Conservation (phyloP, 2,888 invertebrate species). For the Amphipyra tragopoginis region DNA sequence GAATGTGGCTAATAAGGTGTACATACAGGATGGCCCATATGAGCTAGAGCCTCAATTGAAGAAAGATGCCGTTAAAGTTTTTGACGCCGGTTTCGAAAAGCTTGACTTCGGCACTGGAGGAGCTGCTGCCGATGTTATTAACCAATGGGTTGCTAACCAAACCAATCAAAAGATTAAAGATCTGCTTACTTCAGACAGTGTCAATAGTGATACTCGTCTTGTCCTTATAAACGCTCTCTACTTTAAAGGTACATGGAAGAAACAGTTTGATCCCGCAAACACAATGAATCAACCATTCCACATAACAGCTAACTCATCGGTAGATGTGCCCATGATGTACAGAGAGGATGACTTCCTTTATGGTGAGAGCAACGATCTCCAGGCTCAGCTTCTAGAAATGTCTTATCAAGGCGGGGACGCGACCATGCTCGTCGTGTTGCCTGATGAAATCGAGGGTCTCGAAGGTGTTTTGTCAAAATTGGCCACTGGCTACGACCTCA, state of each 20-base stretch:
- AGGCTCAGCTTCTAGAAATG: conserved; percentile 91
- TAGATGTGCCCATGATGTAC: conserved; percentile 94
- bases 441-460: conserved; percentile 92
- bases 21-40: conserved; percentile 87
- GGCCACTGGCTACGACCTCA: conserved; percentile 82
- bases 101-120: conserved; percentile 90
- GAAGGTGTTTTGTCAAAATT: conserved; percentile 91
- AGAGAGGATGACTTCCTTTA: conserved; percentile 85
- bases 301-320: conserved; percentile 83
- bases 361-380: conserved; percentile 73
- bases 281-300: conserved; percentile 92
- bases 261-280: conserved; percentile 90
- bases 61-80: conserved; percentile 90
- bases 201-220: conserved; percentile 90
- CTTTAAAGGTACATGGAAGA: conserved; percentile 95
- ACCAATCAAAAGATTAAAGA: conserved; percentile 96
- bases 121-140: conserved; percentile 91
- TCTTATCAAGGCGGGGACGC: conserved; percentile 92
- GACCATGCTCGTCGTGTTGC: conserved; percentile 94
- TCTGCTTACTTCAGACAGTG: conserved; percentile 90
- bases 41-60: conserved; percentile 88
- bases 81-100: conserved; percentile 91
- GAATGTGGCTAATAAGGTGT: conserved; percentile 93
- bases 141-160: conserved; percentile 94
- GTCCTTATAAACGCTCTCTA: conserved; percentile 96